These are phyloP conservation scores for Reticulitermes lucifugus DNA, from an alignment of 2,888 invertebrate genomes.

Conservation along the genomic window DNA sequence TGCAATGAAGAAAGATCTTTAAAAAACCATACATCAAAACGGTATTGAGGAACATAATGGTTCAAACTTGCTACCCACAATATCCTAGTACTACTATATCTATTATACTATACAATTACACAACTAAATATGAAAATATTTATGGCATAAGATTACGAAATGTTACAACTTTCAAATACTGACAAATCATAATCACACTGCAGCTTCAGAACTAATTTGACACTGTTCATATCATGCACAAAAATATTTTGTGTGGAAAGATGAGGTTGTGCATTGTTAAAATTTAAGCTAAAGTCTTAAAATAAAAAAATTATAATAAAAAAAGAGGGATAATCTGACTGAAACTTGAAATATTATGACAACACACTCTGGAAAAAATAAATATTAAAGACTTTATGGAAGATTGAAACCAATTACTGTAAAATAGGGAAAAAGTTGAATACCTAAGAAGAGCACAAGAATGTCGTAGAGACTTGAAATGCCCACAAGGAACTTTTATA, in stretches of 20 bases:
- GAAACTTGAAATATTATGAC: background rate
- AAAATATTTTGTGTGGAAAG: background rate
- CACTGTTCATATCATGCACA: background rate
- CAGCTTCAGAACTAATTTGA: background rate
- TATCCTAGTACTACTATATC: background rate
- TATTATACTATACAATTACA: background rate
- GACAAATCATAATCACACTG: background rate
- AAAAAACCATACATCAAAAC: no score
- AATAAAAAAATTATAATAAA: background rate
- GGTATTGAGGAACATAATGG: no score
- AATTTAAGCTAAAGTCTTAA: background rate
- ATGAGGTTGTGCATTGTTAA: slow-evolving; percentile 6
- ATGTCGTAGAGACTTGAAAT: slow-evolving; percentile 43
- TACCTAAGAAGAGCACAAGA: slow-evolving; percentile 35
- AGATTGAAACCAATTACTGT: background rate
- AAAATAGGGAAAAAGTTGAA: background rate
- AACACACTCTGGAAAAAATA: slow-evolving; percentile 13
- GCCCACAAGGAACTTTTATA: slow-evolving; percentile 53
- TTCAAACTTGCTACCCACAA: no score
- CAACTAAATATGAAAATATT: background rate
- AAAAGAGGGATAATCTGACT: background rate
- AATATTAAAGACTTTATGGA: background rate
- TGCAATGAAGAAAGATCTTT: no score
- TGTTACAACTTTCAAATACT: background rate
- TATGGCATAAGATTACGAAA: background rate